Base-by-base conservation (phyloP, 2,888 invertebrate genomes). In the Gari tellinella region DNA sequence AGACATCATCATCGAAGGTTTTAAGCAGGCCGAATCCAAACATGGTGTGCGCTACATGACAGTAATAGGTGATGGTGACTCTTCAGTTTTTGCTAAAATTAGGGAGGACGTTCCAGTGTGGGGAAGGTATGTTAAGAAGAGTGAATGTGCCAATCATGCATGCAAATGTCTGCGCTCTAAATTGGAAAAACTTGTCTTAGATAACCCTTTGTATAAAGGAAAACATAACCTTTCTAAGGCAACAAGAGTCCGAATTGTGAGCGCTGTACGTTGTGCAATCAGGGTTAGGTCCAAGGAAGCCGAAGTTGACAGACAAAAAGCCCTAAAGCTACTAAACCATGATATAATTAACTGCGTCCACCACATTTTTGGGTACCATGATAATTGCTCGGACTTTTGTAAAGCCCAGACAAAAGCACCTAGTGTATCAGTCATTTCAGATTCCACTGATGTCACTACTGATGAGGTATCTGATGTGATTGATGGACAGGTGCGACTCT, bases 261-360 rank as follows among this genome's bases (percentile, higher is more conserved):
- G 67, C 31, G 53, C 70, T 0, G 45, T 69, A 0, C n/a, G 65
- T 46, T 78, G 78, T 73, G 69, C 70, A 0, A 73, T 72, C 2
- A 45, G 69, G 14, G 41, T 78, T 43, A n/a, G n/a, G n/a, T n/a
- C n/a, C n/a, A n/a, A n/a, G n/a, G n/a, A n/a, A n/a, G n/a, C n/a
- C n/a, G n/a, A 53, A 31, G 5, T 8, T 7, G 40, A 61, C 12
- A 72, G 52, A 58, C 1, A 23, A 14, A 58, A 4, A 23, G 46
- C 26, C 23, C 40, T 38, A 3, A 40, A 26, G 25, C 31, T 31
- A 8, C 40, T 68, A 41, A 26, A 15, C 19, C 40, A 56, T 38
- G 65, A 70, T 38, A 70, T 70, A 5, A 46, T 21, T 12, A 65
- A 72, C 40, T 53, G 43, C 17, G 56, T 72, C n/a, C 48, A 65